Conservation (phyloP, 2,888 invertebrate species). For the Diarsia mendica region DNA sequence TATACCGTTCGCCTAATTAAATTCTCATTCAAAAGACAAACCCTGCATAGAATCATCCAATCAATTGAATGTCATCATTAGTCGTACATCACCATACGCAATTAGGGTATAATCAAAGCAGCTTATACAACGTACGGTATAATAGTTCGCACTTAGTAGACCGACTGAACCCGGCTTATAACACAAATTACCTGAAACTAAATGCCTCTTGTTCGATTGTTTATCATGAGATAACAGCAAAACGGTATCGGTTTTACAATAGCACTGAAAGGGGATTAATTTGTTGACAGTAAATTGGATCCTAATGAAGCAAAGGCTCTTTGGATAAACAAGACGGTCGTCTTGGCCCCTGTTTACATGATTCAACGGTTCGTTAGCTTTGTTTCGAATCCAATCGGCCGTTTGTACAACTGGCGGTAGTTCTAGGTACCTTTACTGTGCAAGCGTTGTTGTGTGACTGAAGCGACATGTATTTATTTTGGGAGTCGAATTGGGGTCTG, state of each 20-base stretch:
- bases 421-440: conserved; percentile 58
- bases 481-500: too few relatives aligned
- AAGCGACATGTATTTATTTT: conserved; percentile 28
- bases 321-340: conserved; percentile 89
- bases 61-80: conserved; percentile 33
- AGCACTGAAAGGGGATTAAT: conserved; percentile 85
- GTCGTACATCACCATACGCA: conserved; percentile 20
- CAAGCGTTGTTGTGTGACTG: conserved; percentile 49
- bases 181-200: conserved; percentile 57
- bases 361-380: conserved; percentile 90
- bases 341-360: conserved; percentile 89
- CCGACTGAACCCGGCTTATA: conserved; percentile 20
- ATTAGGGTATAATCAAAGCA: conserved; percentile 40
- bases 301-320: conserved; percentile 91
- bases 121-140: conserved; percentile 27
- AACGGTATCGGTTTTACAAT: conserved; percentile 75
- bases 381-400: conserved; percentile 88
- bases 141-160: conserved; percentile 40
- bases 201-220: conserved; percentile 59
- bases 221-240: conserved; percentile 60
- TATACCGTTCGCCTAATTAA: conserved; percentile 13
- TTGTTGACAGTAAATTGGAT: conserved; percentile 90
- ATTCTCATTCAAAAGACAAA: conserved; percentile 17
- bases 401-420: conserved; percentile 66
- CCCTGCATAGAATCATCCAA: conserved; percentile 10